Evolutionary conservation across 2,797 vertebrate species (phyloP), one percentile per base, ranked within the genome.

Genomic region (Peromyscus nudipes): DNA sequence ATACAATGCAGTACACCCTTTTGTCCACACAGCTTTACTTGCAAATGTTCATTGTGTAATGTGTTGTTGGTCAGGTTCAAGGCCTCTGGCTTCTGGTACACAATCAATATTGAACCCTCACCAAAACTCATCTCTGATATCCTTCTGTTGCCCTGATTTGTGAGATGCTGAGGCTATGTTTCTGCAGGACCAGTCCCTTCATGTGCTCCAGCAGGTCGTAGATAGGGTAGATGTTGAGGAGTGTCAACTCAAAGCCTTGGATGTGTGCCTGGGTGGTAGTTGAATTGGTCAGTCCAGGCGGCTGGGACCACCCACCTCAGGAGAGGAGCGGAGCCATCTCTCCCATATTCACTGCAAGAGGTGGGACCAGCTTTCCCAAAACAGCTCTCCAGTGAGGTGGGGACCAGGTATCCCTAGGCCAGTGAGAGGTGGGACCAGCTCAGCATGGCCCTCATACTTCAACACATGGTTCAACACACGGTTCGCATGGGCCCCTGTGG

Each of bases 191-290:
- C 65, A 69, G 65, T 69, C 31, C 31, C 65, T 69, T 69, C 31
- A 34, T 31, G 6, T 0, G 0, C 65, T 34, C 65, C 65, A 1
- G 14, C 5, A 34, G 65, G 31, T 34, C 1, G 31, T 14, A 67
- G 64, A 67, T 67, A 6, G 65, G 29, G 65, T 69, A 29, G 31
- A 69, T 17, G 31, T 16, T 16, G 31, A 31, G 65, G 14, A 17
- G 65, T 16, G 65, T 14, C 65, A 34, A 69, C 31, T 69, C 31
- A 69, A 69, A 69, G 31, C 65, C 65, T 31, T 34, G 65, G 31
- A 67, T 67, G 65, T 67, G 13, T 67, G 31, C 65, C 65, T 69
- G 31, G 14, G 6, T 71, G n/a, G 69, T 71, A 71, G n/a, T 21
- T 37, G n/a, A 71, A 17, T 71, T 21, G 69, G 29, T 71, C 69